Evolutionary conservation across 2,113 vertebrate species (phyloP).

Genomic region (Pangasianodon hypophthalmus): DNA sequence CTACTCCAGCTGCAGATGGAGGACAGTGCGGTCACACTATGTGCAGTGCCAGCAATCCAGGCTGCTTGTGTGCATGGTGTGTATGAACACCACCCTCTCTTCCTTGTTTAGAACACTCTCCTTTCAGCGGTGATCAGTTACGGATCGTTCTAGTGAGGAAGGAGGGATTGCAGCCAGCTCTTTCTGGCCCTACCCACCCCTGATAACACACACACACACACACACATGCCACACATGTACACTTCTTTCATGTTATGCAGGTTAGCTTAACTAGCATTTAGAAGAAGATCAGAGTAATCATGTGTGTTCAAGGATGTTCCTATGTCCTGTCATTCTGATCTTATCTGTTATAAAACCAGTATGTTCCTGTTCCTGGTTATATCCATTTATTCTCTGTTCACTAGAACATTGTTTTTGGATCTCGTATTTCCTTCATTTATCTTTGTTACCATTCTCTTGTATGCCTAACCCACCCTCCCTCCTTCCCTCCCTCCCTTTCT

Average conservation of each 20-base stretch:
- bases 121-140: constrained; percentile 56
- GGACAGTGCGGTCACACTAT: constrained; percentile 59
- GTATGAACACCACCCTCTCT: constrained; percentile 44
- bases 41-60: constrained; percentile 47
- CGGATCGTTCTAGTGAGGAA: constrained; percentile 46
- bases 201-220: constrained; percentile 16
- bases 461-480: constrained; percentile 7
- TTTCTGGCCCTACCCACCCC: constrained; percentile 23
- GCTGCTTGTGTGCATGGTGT: constrained; percentile 36
- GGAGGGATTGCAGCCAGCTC: constrained; percentile 48
- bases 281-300: constrained; percentile 14
- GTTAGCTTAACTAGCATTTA: constrained; percentile 17
- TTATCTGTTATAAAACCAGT: not conserved
- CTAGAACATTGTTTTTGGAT: constrained; percentile 3
- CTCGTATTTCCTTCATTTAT: constrained; percentile 53
- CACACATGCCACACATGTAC: constrained; percentile 32
- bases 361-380: not conserved
- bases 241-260: constrained; percentile 3
- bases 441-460: not conserved
- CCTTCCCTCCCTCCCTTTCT: constrained; percentile 18
- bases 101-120: constrained; percentile 47
- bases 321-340: constrained; percentile 11
- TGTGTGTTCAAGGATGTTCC: not conserved
- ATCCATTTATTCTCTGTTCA: not conserved
- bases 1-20: constrained; percentile 51